Percentiles rank a stretch among this genome's conserved stretches.
Evolutionary conservation across 2,888 invertebrate species (phyloP).

Genomic region (Agapetus fuscipes): DNA sequence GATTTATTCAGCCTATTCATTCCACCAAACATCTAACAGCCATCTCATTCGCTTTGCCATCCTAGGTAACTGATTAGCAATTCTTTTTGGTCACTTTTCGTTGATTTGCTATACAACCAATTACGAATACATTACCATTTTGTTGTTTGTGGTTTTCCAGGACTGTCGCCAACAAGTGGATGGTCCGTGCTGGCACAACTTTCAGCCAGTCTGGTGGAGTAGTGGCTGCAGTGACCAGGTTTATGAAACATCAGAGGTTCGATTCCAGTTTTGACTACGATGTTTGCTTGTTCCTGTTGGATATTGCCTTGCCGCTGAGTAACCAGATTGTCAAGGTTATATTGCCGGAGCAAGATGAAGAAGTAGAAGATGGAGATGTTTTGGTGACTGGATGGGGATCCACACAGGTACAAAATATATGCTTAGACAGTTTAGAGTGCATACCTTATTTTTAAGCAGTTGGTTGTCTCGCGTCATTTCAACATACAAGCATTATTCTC

Average conservation of each 20-base stretch:
- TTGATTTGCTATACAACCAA: too few species aligned
- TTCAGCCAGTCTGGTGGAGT: conserved; percentile 4
- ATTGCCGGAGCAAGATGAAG: background rate
- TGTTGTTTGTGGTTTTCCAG: too few species aligned
- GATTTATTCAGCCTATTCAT: too few species aligned
- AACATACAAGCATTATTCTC: too few species aligned
- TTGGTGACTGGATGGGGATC: conserved; percentile 5
- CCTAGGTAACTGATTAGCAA: too few species aligned
- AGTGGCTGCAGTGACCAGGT: background rate
- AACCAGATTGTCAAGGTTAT: background rate
- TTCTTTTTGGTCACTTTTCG: too few species aligned
- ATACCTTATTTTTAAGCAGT: too few species aligned
- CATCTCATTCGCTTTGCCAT: too few species aligned
- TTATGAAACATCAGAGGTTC: conserved; percentile 1
- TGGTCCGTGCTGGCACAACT: conserved; percentile 5
- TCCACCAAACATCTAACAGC: too few species aligned
- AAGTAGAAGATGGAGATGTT: background rate
- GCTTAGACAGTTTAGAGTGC: too few species aligned
- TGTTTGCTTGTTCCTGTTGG: background rate
- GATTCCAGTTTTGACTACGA: background rate
- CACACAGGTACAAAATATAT: conserved; percentile 1
- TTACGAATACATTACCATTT: too few species aligned
- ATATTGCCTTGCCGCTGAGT: background rate
- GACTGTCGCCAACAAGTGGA: background rate
- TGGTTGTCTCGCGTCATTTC: too few species aligned